Evolutionary conservation across 1,140 invertebrate species (phyloP), one percentile per base, ranked within the genome.

Genomic region (Camponotus floridanus): DNA sequence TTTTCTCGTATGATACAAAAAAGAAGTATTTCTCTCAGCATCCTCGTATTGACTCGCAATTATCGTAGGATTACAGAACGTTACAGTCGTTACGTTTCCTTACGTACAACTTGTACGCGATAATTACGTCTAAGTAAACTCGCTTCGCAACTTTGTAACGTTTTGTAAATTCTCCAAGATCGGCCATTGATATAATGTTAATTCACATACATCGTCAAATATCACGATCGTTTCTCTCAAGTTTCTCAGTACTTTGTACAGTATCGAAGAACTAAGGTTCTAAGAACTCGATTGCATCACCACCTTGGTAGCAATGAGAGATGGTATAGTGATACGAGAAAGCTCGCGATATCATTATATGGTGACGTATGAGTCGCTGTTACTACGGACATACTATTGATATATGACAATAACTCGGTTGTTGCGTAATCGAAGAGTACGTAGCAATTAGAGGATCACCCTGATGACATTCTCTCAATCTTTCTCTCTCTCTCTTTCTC

Each of bases 1-100:
- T 62, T 70, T 26, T 5, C 39, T 81, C 48, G 6, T 81, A n/a
- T 73, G 45, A 81, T 81, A 81, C 79, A 81, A 81, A 81, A 81
- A 81, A 62, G 48, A 80, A 67, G 62, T 33, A 68, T 45, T 26
- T 55, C 11, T 8, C 13, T 57, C 21, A 73, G 18, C 21, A 81
- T 81, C 18, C 67, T 48, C 78, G 45, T 51, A 67, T 76, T 61
- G 51, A 55, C 33, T 80, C 33, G 42, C 64, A 39, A 39, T 45
- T 59, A 81, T 48, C 31, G 39, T 71, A 59, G 78, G 48, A 81
- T 48, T n/a, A 26, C 59, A 59, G 78, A 36, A 81, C 48, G 62
- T 80, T 80, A 68, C 64, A 70, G 36, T 48, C 65, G 11, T 81
- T 71, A 59, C 68, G 45, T 42, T 21, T 51, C 15, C 36, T 33